Percentiles rank a stretch among this genome's conserved stretches.
These are phyloP conservation scores for Drosophila cracens DNA, from an alignment of 2,888 invertebrate genomes.

Conservation along the genomic window DNA sequence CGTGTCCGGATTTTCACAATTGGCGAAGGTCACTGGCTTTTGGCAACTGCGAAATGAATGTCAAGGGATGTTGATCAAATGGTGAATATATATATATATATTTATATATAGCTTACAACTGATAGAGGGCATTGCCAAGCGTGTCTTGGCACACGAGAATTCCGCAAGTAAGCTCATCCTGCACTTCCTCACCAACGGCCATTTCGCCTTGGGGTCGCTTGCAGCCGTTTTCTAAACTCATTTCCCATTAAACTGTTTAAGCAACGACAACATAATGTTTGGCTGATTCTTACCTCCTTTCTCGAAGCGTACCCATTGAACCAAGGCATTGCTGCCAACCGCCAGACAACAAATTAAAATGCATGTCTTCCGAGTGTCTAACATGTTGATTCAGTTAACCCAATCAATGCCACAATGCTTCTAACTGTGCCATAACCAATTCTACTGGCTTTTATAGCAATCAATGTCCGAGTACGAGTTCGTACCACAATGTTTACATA, in stretches of 20 bases:
- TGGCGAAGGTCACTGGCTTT: constrained; percentile 21
- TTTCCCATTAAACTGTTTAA: not conserved
- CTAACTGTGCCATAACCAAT: not conserved
- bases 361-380: not conserved
- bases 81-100: not conserved
- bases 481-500: constrained; percentile 1
- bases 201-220: not conserved
- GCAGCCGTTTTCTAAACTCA: constrained; percentile 25
- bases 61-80: not conserved
- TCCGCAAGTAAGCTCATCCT: constrained; percentile 32
- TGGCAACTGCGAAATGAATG: constrained; percentile 31
- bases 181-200: constrained; percentile 9
- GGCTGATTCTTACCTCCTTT: not conserved
- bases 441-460: constrained; percentile 26
- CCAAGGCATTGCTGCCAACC: not conserved
- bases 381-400: constrained; percentile 9
- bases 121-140: constrained; percentile 16
- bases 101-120: constrained; percentile 29
- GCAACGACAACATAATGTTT: not conserved
- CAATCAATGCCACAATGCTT: constrained; percentile 1
- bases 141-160: constrained; percentile 25
- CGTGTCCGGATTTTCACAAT: constrained; percentile 5
- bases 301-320: not conserved
- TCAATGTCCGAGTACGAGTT: not conserved
- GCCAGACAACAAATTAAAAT: constrained; percentile 18